Percentiles rank a stretch among this genome's conserved stretches.
phyloP scores from a whole-genome alignment of 2,888 invertebrate species.

The Blastobasis lacticolella region DNA sequence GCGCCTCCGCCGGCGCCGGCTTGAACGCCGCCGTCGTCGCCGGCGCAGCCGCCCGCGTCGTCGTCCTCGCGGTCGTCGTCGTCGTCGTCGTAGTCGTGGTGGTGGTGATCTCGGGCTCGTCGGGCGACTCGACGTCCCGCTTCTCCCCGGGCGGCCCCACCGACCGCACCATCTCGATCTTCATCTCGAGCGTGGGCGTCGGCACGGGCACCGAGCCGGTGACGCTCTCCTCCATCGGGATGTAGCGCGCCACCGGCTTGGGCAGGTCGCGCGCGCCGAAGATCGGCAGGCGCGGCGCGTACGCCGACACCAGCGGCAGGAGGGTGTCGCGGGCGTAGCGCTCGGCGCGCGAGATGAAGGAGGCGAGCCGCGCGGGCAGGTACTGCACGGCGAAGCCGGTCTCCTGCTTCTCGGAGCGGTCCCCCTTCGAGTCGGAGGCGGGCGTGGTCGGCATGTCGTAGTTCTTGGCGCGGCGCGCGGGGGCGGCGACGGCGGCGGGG shows the following conservation, averaged over 20 bases:
- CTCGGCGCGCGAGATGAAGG: constrained; percentile 87
- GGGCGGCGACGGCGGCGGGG: constrained; percentile 28
- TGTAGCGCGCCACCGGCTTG: constrained; percentile 75
- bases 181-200: constrained; percentile 67
- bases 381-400: constrained; percentile 81
- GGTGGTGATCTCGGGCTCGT: constrained; percentile 52
- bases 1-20: constrained; percentile 51
- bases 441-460: constrained; percentile 59
- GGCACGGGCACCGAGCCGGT: constrained; percentile 54
- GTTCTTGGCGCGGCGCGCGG: constrained; percentile 47
- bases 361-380: constrained; percentile 83
- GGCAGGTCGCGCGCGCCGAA: constrained; percentile 64
- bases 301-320: constrained; percentile 83
- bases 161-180: constrained; percentile 56
- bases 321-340: constrained; percentile 85
- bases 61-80: constrained; percentile 28
- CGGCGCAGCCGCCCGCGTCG: constrained; percentile 31
- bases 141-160: constrained; percentile 62
- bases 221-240: constrained; percentile 70
- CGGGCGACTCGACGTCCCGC: constrained; percentile 52
- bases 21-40: constrained; percentile 41
- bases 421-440: constrained; percentile 49
- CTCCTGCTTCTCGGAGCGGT: constrained; percentile 49
- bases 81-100: constrained; percentile 41
- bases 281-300: constrained; percentile 82